phyloP scores from a whole-genome alignment of 2,113 vertebrate genomes.

The Pipra filicauda region DNA sequence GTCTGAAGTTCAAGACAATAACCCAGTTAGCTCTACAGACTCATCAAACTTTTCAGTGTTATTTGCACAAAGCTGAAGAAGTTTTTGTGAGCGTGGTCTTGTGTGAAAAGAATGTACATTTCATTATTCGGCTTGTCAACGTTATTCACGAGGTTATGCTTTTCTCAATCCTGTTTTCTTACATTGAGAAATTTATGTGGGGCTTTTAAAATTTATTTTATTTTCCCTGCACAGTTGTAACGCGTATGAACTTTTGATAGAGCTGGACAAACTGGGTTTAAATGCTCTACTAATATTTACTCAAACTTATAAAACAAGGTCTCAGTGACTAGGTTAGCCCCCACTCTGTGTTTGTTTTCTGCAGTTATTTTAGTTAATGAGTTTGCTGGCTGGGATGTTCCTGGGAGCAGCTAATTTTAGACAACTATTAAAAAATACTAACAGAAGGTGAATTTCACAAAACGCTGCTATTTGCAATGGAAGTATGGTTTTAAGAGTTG shows the following conservation, averaged over 20 bases:
- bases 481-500: slow-evolving; percentile 56
- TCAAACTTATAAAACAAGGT: not conserved
- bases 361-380: slow-evolving; percentile 57
- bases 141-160: not conserved
- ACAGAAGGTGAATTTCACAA: slow-evolving; percentile 66
- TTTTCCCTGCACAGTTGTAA: not conserved
- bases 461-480: slow-evolving; percentile 50
- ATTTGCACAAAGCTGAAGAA: not conserved
- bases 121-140: not conserved
- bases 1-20: not conserved
- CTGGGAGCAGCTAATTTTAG: slow-evolving; percentile 53
- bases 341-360: slow-evolving; percentile 37
- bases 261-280: not conserved
- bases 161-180: not conserved
- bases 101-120: not conserved
- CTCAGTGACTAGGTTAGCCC: not conserved
- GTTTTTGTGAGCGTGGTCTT: not conserved
- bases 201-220: not conserved
- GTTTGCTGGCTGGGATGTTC: slow-evolving; percentile 36
- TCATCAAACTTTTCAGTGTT: not conserved
- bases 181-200: not conserved
- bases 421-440: slow-evolving; percentile 55
- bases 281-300: not conserved
- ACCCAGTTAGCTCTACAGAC: not conserved
- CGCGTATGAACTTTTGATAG: not conserved